Evolutionary conservation across 2,888 invertebrate genomes (phyloP).

Genomic region (Chrysotoxum bicinctum): DNA sequence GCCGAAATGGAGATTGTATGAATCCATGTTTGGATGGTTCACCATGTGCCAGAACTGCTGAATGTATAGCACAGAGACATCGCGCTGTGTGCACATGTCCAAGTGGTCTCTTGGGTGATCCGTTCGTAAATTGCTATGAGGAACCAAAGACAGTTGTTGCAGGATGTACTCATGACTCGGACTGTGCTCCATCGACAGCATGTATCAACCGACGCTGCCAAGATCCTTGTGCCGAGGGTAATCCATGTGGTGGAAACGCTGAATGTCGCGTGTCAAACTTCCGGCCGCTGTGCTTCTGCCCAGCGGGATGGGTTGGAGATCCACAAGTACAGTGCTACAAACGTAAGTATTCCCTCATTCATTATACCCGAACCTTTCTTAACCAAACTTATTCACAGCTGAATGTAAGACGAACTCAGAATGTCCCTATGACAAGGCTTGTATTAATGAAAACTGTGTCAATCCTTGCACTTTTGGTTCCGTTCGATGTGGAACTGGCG

Average conservation of each 20-base stretch:
- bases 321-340: slow-evolving; percentile 92
- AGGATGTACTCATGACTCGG: slow-evolving; percentile 88
- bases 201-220: slow-evolving; percentile 91
- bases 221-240: slow-evolving; percentile 89
- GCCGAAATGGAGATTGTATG: slow-evolving; percentile 88
- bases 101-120: slow-evolving; percentile 88
- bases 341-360: slow-evolving; percentile 85
- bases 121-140: slow-evolving; percentile 88
- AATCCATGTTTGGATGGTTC: slow-evolving; percentile 87
- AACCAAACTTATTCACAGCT: slow-evolving; percentile 82
- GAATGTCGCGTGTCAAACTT: slow-evolving; percentile 90
- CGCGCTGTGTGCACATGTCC: slow-evolving; percentile 90
- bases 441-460: slow-evolving; percentile 90
- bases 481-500: slow-evolving; percentile 89
- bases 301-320: slow-evolving; percentile 93
- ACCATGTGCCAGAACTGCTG: slow-evolving; percentile 90
- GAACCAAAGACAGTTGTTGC: slow-evolving; percentile 82
- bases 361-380: not conserved
- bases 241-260: slow-evolving; percentile 91
- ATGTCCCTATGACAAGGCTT: slow-evolving; percentile 92
- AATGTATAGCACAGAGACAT: slow-evolving; percentile 89
- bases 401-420: slow-evolving; percentile 90
- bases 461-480: slow-evolving; percentile 87
- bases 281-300: slow-evolving; percentile 92
- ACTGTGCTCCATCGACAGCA: slow-evolving; percentile 89